Conservation (phyloP, 2,888 invertebrate species). For the Coelogynopora nodosa region DNA sequence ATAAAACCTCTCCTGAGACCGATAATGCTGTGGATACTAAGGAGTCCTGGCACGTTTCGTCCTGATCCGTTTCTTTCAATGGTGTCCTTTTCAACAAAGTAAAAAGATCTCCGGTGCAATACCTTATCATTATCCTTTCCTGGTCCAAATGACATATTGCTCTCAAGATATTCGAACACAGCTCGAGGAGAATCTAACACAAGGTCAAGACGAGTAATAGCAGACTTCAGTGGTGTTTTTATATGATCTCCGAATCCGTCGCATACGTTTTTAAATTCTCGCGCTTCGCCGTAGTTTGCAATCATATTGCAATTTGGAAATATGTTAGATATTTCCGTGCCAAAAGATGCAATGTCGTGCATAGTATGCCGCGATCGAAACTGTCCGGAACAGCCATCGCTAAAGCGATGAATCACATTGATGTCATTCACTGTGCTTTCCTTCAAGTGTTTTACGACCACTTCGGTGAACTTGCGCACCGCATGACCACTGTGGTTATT, state of each 20-base stretch:
- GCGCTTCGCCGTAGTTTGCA: not conserved
- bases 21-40: not conserved
- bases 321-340: not conserved
- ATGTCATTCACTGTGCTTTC: not conserved
- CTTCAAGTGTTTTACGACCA: not conserved
- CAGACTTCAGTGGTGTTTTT: not conserved
- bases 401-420: slow-evolving; percentile 14
- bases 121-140: not conserved
- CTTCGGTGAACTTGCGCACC: not conserved
- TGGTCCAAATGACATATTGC: not conserved
- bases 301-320: not conserved
- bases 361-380: not conserved
- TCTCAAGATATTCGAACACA: not conserved
- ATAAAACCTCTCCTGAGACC: not conserved
- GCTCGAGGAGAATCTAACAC: not conserved
- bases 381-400: not conserved
- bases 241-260: not conserved
- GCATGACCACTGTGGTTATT: slow-evolving; percentile 1
- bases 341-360: not conserved
- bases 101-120: not conserved
- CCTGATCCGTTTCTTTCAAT: not conserved
- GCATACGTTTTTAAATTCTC: not conserved
- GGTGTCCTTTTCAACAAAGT: not conserved
- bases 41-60: not conserved
- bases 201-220: not conserved